phyloP scores from a whole-genome alignment of 2,888 invertebrate species.

The Aspidiotus rigidus region DNA sequence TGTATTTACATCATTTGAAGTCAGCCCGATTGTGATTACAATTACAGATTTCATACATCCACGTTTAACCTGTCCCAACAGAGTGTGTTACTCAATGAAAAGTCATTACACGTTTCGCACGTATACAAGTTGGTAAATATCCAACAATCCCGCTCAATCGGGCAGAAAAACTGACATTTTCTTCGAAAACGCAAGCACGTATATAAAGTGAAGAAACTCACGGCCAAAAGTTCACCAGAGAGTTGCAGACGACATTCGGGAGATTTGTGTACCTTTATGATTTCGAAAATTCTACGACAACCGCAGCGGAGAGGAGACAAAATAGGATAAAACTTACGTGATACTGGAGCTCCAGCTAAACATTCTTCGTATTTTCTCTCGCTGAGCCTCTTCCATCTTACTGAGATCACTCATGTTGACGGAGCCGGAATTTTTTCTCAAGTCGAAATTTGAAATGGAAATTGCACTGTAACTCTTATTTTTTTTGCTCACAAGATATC shows the following conservation, averaged over 20 bases:
- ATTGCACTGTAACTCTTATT: too few relatives aligned
- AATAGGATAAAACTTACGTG: slow-evolving; percentile 36
- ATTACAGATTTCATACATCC: neutral
- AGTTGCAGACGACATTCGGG: too few relatives aligned
- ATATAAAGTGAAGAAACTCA: too few relatives aligned
- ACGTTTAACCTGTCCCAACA: slow-evolving; percentile 2
- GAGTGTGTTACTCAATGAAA: slow-evolving; percentile 1
- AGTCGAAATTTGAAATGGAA: too few relatives aligned
- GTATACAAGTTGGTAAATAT: too few relatives aligned
- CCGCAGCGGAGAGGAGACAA: neutral
- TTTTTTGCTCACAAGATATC: neutral
- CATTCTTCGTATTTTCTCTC: slow-evolving; percentile 52
- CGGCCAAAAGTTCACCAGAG: too few relatives aligned
- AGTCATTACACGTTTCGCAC: neutral
- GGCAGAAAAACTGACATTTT: too few relatives aligned
- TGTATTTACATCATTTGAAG: neutral
- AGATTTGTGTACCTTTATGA: too few relatives aligned
- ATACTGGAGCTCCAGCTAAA: slow-evolving; percentile 54
- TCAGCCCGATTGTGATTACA: slow-evolving; percentile 2
- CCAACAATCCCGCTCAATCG: too few relatives aligned
- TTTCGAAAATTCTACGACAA: too few relatives aligned
- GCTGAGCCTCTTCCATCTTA: slow-evolving; percentile 35
- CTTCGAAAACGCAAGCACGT: too few relatives aligned
- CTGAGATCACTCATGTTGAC: slow-evolving; percentile 28
- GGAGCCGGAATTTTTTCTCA: too few relatives aligned